Base-by-base conservation (phyloP, 2,113 vertebrate species). In the Hypomesus transpacificus region DNA sequence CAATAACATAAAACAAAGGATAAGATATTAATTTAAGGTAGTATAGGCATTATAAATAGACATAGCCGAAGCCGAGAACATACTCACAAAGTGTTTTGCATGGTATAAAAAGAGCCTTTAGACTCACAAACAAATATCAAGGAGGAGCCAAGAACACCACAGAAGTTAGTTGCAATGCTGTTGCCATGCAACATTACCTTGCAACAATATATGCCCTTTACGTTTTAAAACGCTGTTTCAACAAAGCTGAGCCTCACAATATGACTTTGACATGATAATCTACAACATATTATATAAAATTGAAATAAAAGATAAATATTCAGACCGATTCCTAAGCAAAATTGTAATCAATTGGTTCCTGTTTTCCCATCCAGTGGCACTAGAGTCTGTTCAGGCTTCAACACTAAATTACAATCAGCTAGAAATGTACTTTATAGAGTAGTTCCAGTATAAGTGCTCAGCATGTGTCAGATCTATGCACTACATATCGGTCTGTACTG, bases 11-110 rank as follows among this genome's bases (percentile, higher is more conserved):
- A 61, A 31, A 46, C 11, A 31, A 4, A 69, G 51, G 22, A 57
- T 53, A 75, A 73, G 67, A 73, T 61, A 73, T 68, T 70, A 84
- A 82, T 86, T 79, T 31, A 83, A 60, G 62, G 57, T 76, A 64
- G 34, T 67, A 79, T 65, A 79, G 68, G 59, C 59, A 75, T 75
- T 82, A 83, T 86, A 86, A 86, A 84, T 86, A 86, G 70, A 50
- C 50, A 46, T 46, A 46, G 21, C 22, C 18, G n/a, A 63, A 46
- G 21, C 22, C 18, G n/a, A 63, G 50, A 66, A 53, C 17, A 60
- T 67, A 60, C 22, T 52, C 69, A 20, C 57, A 57, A 69, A 75
- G 64, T 68, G 73, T 21, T 51, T 66, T 34, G 53, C 58, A 66
- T 26, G 18, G 54, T 65, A 52, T 26, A 50, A 51, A 57, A 72